phyloP scores from a whole-genome alignment of 2,797 vertebrate genomes.

The Scolopax bukidnonensis region DNA sequence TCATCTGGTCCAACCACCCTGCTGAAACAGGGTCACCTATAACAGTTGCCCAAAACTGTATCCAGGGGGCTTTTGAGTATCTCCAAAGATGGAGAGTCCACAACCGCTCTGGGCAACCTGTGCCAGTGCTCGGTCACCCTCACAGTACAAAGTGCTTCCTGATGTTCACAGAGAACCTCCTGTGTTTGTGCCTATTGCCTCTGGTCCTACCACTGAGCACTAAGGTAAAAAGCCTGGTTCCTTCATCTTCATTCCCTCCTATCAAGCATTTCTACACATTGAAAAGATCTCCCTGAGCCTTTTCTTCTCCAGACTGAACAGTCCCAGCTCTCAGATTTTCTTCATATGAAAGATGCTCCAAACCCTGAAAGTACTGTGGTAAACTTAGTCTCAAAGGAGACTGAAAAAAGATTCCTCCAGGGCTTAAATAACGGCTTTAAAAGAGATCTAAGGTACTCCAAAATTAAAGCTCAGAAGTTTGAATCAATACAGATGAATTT shows the following conservation, averaged over 20 bases:
- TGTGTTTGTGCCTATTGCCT: neutral
- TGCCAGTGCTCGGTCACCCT: neutral
- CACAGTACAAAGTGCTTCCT: neutral
- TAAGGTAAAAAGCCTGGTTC: neutral
- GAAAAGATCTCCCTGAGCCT: neutral
- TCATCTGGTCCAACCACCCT: neutral
- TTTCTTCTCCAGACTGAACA: neutral
- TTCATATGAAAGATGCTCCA: neutral
- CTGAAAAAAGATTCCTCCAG: neutral
- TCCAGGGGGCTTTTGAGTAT: rapidly evolving
- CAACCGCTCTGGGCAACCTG: neutral
- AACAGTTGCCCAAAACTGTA: neutral
- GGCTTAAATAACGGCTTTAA: conserved; percentile 7
- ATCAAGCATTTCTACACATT: neutral
- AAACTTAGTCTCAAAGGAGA: neutral
- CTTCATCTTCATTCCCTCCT: neutral
- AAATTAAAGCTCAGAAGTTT: conserved; percentile 7
- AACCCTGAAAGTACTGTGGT: neutral
- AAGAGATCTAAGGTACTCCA: conserved; percentile 2
- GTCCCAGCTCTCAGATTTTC: neutral
- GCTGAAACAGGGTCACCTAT: neutral
- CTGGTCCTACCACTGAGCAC: neutral
- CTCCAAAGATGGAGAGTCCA: neutral
- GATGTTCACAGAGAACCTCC: neutral
- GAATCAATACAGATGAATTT: conserved; percentile 5